Conservation (phyloP, 2,888 invertebrate genomes). For the Dermolepida albohirtum region DNA sequence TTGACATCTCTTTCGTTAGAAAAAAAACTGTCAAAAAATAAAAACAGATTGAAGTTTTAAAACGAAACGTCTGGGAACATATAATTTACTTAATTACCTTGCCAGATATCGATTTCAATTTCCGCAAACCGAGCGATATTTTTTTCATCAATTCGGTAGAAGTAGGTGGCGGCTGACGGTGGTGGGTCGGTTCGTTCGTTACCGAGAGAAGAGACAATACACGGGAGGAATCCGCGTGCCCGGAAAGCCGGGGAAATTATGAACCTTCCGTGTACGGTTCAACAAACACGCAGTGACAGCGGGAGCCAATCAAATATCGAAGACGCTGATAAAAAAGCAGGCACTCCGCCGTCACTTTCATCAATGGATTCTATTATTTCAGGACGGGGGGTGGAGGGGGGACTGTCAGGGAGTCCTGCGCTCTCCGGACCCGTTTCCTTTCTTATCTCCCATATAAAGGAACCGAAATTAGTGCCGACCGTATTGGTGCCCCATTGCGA, state of each 20-base stretch:
- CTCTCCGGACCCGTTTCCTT: conserved; percentile 12
- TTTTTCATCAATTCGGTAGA: too few relatives aligned
- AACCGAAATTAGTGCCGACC: conserved; percentile 34
- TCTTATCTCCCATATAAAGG: conserved; percentile 29
- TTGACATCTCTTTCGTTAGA: too few relatives aligned
- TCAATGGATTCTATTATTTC: conserved; percentile 45
- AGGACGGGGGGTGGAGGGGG: conserved; percentile 27
- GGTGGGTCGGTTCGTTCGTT: too few relatives aligned
- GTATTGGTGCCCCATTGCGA: conserved; percentile 11
- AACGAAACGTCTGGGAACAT: too few relatives aligned
- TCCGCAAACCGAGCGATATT: too few relatives aligned
- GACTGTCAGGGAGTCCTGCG: conserved; percentile 2
- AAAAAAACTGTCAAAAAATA: too few relatives aligned
- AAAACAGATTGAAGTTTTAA: too few relatives aligned
- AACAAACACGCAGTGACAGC: conserved; percentile 47
- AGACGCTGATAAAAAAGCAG: conserved; percentile 39
- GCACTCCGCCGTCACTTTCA: conserved; percentile 45
- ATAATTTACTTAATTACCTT: too few relatives aligned
- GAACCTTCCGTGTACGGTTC: conserved; percentile 45
- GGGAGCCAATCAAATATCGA: conserved; percentile 48
- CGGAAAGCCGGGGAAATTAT: conserved; percentile 36
- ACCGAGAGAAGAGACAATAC: conserved; percentile 18
- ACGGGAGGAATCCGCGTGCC: conserved; percentile 9
- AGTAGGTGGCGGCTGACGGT: too few relatives aligned
- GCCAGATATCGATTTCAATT: too few relatives aligned